Conservation (phyloP, 2,113 vertebrate species). For the Thamnaconus septentrionalis region DNA sequence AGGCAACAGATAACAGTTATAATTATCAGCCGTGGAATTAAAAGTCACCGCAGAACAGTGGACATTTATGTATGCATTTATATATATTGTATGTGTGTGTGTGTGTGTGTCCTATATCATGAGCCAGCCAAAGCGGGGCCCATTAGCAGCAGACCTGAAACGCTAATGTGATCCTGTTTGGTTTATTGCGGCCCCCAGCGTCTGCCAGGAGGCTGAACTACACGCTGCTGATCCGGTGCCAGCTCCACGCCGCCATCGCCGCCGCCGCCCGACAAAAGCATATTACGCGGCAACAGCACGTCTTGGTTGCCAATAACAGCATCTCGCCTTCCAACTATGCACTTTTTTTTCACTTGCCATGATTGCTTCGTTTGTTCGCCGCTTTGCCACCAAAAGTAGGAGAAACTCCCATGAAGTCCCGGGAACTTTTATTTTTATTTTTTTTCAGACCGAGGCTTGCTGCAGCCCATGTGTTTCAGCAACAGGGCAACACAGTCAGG, state of each 20-base stretch:
- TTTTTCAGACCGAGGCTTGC: too few species aligned
- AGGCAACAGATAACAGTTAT: slow-evolving; percentile 58
- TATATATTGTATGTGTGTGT: neutral
- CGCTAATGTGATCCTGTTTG: slow-evolving; percentile 70
- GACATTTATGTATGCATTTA: slow-evolving; percentile 4
- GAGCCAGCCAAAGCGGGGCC: slow-evolving; percentile 30
- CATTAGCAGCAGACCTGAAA: slow-evolving; percentile 47
- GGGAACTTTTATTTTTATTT: too few species aligned
- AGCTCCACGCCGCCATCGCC: slow-evolving; percentile 10
- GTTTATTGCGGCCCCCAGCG: slow-evolving; percentile 54
- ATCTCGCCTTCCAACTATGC: too few species aligned
- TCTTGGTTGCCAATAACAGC: slow-evolving; percentile 21
- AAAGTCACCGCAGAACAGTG: slow-evolving; percentile 28
- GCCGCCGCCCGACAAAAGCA: slow-evolving; percentile 22
- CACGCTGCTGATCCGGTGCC: slow-evolving; percentile 36
- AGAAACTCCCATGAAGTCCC: too few species aligned
- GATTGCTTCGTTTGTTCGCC: too few species aligned
- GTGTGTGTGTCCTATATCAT: slow-evolving; percentile 9
- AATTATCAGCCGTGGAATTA: slow-evolving; percentile 61
- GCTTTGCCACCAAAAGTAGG: too few species aligned
- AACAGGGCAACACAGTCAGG: too few species aligned
- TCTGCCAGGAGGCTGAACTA: slow-evolving; percentile 40
- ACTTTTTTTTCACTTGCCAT: too few species aligned
- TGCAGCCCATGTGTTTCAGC: too few species aligned
- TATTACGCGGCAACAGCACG: neutral